phyloP scores from a whole-genome alignment of 2,888 invertebrate genomes.

The Toxonevra muliebris region DNA sequence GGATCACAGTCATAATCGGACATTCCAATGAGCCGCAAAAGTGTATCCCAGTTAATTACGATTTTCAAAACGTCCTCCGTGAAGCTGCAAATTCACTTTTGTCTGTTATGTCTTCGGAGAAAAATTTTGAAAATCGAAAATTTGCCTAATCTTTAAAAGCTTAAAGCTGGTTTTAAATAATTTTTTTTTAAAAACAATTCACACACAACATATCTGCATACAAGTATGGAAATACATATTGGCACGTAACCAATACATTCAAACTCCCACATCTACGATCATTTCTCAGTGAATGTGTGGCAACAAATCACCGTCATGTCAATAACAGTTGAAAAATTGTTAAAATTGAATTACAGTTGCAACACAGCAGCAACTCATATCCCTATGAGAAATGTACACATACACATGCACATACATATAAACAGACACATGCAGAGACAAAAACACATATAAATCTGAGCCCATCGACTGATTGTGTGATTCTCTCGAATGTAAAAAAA shows the following conservation, averaged over 20 bases:
- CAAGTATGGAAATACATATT: too few species aligned
- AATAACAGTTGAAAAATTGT: constrained; percentile 63
- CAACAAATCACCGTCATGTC: constrained; percentile 62
- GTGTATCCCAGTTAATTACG: too few species aligned
- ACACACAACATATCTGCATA: too few species aligned
- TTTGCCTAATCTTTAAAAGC: too few species aligned
- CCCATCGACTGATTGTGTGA: not conserved
- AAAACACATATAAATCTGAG: not conserved
- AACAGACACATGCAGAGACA: not conserved
- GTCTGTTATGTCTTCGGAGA: too few species aligned
- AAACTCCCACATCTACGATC: not conserved
- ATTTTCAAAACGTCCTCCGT: too few species aligned
- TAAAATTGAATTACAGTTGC: constrained; percentile 59
- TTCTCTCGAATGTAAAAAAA: not conserved
- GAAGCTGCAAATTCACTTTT: too few species aligned
- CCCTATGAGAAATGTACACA: not conserved
- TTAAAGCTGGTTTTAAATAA: too few species aligned
- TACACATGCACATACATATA: not conserved
- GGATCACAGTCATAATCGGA: too few species aligned
- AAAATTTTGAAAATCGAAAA: too few species aligned
- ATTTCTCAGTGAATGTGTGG: constrained; percentile 24
- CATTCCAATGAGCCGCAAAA: too few species aligned
- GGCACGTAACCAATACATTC: not conserved
- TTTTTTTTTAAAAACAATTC: too few species aligned
- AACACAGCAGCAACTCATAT: constrained; percentile 31